These are phyloP conservation scores for Zophobas morio DNA, from an alignment of 1,140 invertebrate genomes.

Conservation along the genomic window DNA sequence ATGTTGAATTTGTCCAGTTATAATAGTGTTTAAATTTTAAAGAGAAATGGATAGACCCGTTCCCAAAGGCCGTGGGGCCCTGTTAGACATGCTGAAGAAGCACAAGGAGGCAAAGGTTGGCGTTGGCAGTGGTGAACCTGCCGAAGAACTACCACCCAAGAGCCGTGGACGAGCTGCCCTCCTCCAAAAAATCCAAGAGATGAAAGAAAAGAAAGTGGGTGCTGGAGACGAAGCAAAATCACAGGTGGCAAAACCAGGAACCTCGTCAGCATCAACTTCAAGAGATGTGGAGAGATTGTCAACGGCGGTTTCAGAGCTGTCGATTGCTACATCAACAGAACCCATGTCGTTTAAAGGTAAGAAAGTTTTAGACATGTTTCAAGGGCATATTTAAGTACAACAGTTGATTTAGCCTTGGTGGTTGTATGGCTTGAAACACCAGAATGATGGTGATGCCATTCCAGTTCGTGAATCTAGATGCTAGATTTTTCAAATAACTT, in stretches of 20 bases:
- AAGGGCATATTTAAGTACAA: background rate
- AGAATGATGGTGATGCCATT: no score
- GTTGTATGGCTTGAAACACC: no score
- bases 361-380: background rate
- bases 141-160: conserved; percentile 19
- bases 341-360: conserved; percentile 29
- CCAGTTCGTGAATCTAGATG: no score
- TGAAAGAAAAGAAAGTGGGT: conserved; percentile 43
- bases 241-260: background rate
- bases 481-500: no score
- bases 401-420: no score
- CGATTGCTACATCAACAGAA: conserved; percentile 5
- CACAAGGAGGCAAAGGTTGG: conserved; percentile 19
- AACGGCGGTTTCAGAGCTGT: background rate
- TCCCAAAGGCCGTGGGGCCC: conserved; percentile 45
- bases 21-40: conserved; percentile 40
- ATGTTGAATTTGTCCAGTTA: no score
- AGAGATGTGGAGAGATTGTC: conserved; percentile 2
- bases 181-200: conserved; percentile 20
- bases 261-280: background rate
- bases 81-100: conserved; percentile 15
- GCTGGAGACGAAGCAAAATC: background rate
- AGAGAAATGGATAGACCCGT: conserved; percentile 51
- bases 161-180: conserved; percentile 33
- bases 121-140: no score